A percentile compares a stretch with the other conserved stretches of the same genome.
These are phyloP conservation scores for Heliconius aoede DNA, from an alignment of 2,888 invertebrate species.

Conservation along the genomic window DNA sequence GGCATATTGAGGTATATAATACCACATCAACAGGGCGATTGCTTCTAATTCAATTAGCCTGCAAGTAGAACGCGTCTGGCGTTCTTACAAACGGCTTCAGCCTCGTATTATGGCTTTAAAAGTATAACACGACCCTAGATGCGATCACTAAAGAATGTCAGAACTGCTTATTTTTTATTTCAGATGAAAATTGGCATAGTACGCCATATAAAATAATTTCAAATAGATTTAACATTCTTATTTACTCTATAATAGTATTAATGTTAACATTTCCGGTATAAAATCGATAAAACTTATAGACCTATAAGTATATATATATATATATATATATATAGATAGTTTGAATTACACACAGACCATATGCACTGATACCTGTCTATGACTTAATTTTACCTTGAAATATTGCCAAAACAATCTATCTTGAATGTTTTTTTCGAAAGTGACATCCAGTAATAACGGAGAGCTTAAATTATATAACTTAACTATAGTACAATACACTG, in stretches of 20 bases:
- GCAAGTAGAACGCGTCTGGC: slow-evolving; percentile 72
- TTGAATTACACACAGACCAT: neutral
- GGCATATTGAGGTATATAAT: slow-evolving; percentile 39
- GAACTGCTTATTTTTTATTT: neutral
- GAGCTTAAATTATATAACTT: slow-evolving; percentile 6
- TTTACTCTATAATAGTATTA: neutral
- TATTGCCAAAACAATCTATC: neutral
- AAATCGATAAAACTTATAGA: neutral
- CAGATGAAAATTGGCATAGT: neutral
- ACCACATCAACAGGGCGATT: slow-evolving; percentile 65
- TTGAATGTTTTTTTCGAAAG: neutral
- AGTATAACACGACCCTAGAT: slow-evolving; percentile 18
- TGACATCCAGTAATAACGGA: neutral
- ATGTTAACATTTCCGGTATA: neutral
- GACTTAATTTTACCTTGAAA: neutral
- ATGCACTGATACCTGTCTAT: neutral
- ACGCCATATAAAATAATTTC: neutral
- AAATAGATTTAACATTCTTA: neutral
- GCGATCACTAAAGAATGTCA: slow-evolving; percentile 2
- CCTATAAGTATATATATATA: neutral
- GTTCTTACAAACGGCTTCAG: slow-evolving; percentile 46
- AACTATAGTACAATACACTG: neutral
- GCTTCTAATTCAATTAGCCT: slow-evolving; percentile 78
- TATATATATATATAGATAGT: neutral
- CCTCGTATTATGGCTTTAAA: slow-evolving; percentile 30